Evolutionary conservation across 2,888 invertebrate genomes (phyloP).

Genomic region (Stenodera caucasica): DNA sequence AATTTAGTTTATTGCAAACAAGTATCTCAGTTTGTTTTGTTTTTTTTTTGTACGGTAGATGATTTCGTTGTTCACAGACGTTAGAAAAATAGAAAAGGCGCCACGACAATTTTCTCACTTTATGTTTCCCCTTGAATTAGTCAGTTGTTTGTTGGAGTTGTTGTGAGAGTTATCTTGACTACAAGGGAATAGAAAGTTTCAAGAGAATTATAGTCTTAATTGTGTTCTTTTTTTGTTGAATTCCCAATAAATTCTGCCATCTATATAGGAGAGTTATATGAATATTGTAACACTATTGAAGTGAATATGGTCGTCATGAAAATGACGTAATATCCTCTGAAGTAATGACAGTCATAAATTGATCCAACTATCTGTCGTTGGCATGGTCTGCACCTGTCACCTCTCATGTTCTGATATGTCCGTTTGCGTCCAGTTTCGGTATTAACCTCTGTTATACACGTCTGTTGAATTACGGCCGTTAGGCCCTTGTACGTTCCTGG

Average conservation of each 20-base stretch:
- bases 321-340: conserved; percentile 33
- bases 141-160: neutral
- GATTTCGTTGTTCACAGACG: neutral
- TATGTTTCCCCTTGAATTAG: neutral
- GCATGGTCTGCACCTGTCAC: conserved; percentile 43
- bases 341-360: conserved; percentile 37
- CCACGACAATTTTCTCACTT: neutral
- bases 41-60: neutral
- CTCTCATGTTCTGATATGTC: conserved; percentile 41
- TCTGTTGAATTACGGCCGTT: conserved; percentile 38
- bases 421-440: conserved; percentile 28
- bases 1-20: no score
- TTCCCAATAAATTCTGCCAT: neutral
- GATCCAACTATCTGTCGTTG: conserved; percentile 39
- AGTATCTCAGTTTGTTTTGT: neutral
- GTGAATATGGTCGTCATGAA: conserved; percentile 15
- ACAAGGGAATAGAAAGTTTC: neutral
- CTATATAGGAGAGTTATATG: neutral
- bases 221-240: neutral
- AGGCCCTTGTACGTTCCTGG: conserved; percentile 31
- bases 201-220: neutral
- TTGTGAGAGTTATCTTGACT: neutral
- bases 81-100: neutral
- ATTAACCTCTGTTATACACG: conserved; percentile 40
- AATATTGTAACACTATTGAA: neutral